A percentile compares a stretch with the other conserved stretches of the same genome.
These are phyloP conservation scores for Sclerurus mexicanus DNA, from an alignment of 2,113 vertebrate species.

Conservation along the genomic window DNA sequence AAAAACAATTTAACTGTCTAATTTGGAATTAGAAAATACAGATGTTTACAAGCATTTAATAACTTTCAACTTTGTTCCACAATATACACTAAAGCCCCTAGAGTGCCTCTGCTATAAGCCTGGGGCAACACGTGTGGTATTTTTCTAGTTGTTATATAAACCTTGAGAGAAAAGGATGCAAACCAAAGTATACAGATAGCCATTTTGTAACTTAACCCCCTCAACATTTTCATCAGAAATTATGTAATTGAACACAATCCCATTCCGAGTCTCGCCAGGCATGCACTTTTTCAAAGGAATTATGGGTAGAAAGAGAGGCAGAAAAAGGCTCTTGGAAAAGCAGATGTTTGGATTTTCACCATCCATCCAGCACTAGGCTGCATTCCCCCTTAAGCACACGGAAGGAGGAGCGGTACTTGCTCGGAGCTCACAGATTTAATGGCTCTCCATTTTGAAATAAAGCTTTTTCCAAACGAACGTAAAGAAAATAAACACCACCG, in stretches of 20 bases:
- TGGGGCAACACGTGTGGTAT: background rate
- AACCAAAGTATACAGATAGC: background rate
- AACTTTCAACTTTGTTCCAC: background rate
- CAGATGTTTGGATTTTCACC: constrained; percentile 7
- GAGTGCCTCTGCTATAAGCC: background rate
- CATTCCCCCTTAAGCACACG: background rate
- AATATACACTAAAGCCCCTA: background rate
- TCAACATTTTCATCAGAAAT: background rate
- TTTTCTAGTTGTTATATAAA: background rate
- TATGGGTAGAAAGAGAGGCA: background rate
- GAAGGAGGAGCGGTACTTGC: background rate
- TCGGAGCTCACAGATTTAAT: background rate
- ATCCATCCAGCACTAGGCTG: background rate
- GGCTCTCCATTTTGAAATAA: background rate
- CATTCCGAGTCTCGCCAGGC: background rate
- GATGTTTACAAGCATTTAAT: background rate
- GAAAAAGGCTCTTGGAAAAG: constrained; percentile 12
- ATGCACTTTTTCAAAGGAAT: background rate
- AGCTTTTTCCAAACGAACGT: background rate
- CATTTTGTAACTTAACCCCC: background rate
- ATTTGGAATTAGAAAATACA: background rate
- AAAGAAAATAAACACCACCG: background rate
- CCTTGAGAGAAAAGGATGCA: background rate
- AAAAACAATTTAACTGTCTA: background rate
- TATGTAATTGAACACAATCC: constrained; percentile 3